Evolutionary conservation across 2,888 invertebrate species (phyloP).

Genomic region (Blastobasis adustella): DNA sequence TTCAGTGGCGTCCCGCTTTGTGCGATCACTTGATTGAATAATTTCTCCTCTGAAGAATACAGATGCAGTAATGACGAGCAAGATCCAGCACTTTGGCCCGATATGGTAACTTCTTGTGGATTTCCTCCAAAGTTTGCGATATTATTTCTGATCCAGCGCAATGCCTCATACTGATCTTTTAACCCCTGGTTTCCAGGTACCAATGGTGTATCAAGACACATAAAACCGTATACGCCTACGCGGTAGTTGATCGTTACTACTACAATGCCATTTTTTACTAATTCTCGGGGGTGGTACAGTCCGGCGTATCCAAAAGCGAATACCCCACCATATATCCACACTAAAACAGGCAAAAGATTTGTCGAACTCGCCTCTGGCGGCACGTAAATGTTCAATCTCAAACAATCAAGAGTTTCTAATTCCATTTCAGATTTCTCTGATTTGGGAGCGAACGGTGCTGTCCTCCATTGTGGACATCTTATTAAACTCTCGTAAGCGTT

Average conservation of each 20-base stretch:
- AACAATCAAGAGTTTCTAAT: slow-evolving; percentile 66
- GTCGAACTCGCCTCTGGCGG: slow-evolving; percentile 44
- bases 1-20: slow-evolving; percentile 58
- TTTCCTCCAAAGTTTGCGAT: slow-evolving; percentile 62
- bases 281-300: slow-evolving; percentile 36
- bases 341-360: slow-evolving; percentile 54
- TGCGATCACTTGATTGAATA: slow-evolving; percentile 54
- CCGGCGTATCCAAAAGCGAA: slow-evolving; percentile 43
- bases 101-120: slow-evolving; percentile 55
- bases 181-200: slow-evolving; percentile 62
- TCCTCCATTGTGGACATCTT: slow-evolving; percentile 45
- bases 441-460: slow-evolving; percentile 10
- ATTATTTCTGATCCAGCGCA: slow-evolving; percentile 54
- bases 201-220: slow-evolving; percentile 52
- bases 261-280: slow-evolving; percentile 50
- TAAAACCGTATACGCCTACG: slow-evolving; percentile 60
- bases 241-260: slow-evolving; percentile 62
- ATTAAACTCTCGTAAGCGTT: slow-evolving; percentile 45
- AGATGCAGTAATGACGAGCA: slow-evolving; percentile 51
- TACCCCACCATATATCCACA: slow-evolving; percentile 61
- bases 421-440: slow-evolving; percentile 25
- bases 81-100: slow-evolving; percentile 57
- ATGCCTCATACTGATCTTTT: slow-evolving; percentile 54
- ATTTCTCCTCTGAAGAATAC: slow-evolving; percentile 49
- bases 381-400: slow-evolving; percentile 77